Conservation (phyloP, 2,113 vertebrate species). For the Acrocephalus kingi region DNA sequence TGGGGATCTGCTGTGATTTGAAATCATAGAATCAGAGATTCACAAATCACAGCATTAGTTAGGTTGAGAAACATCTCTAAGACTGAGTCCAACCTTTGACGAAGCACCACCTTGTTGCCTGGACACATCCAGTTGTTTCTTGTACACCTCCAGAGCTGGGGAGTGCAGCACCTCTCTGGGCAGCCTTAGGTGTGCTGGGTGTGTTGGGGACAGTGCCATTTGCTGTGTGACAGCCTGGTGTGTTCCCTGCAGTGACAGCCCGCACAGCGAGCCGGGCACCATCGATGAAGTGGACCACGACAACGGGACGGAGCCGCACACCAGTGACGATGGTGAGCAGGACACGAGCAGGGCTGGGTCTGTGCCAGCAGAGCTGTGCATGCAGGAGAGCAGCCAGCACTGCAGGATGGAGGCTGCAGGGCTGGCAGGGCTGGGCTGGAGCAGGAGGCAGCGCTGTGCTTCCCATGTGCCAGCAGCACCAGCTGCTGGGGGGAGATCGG, state of each 20-base stretch:
- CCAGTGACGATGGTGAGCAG: constrained; percentile 93
- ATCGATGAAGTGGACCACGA: constrained; percentile 94
- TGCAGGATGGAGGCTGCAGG: not conserved
- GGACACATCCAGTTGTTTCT: rapidly evolving
- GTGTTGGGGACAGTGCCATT: rapidly evolving
- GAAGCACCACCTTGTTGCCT: not conserved
- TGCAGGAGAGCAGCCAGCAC: not conserved
- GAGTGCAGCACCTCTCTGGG: not conserved
- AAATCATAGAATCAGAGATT: not conserved
- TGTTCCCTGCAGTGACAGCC: constrained; percentile 88
- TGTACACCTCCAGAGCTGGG: not conserved
- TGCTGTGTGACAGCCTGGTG: not conserved
- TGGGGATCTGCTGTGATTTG: not conserved
- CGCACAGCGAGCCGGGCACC: constrained; percentile 96
- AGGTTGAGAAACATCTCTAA: too few relatives aligned
- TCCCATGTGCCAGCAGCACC: rapidly evolving
- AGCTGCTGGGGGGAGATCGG: rapidly evolving
- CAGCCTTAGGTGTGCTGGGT: not conserved
- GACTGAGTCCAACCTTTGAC: not conserved
- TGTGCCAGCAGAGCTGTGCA: not conserved
- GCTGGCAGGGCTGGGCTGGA: not conserved
- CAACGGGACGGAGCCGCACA: constrained; percentile 96
- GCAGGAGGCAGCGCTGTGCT: not conserved
- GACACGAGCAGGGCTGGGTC: not conserved
- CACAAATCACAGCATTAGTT: not conserved